A percentile compares a stretch with the other conserved stretches of the same genome.
Conservation (phyloP, 2,888 invertebrate genomes). For the Synergus umbraculus region DNA sequence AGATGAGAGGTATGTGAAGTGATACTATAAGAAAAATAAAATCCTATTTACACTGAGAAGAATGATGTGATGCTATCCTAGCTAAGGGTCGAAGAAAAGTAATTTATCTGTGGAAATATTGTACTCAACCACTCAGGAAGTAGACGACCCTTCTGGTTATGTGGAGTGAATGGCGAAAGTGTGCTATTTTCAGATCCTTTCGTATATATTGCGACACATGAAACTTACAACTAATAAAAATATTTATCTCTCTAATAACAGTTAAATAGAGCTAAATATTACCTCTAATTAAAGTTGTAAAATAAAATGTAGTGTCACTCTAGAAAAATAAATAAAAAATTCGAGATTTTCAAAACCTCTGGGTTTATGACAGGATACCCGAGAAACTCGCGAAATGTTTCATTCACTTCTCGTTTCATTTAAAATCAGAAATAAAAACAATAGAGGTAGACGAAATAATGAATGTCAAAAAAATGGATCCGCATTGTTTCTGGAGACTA, state of each 20-base stretch:
- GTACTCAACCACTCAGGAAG: not conserved
- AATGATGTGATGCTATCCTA: not conserved
- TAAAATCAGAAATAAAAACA: not conserved
- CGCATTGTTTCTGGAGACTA: not conserved
- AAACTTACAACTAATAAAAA: not conserved
- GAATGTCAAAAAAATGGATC: not conserved
- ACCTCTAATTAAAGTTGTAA: too few relatives aligned
- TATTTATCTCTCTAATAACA: not conserved
- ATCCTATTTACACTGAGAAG: not conserved
- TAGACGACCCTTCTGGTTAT: not conserved
- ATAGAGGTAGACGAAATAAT: not conserved
- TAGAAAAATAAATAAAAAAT: too few relatives aligned
- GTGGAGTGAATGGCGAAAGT: not conserved
- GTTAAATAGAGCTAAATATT: too few relatives aligned
- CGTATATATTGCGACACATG: not conserved
- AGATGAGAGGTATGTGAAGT: not conserved
- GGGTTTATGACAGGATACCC: not conserved
- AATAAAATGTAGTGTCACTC: too few relatives aligned
- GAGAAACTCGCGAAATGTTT: not conserved
- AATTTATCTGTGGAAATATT: not conserved
- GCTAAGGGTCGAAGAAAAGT: not conserved
- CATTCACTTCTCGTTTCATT: not conserved
- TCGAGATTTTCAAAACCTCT: not conserved
- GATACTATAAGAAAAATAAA: not conserved
- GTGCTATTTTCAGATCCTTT: not conserved